Evolutionary conservation across 1,140 invertebrate species (phyloP).

Genomic region (Caerostris extrusa): DNA sequence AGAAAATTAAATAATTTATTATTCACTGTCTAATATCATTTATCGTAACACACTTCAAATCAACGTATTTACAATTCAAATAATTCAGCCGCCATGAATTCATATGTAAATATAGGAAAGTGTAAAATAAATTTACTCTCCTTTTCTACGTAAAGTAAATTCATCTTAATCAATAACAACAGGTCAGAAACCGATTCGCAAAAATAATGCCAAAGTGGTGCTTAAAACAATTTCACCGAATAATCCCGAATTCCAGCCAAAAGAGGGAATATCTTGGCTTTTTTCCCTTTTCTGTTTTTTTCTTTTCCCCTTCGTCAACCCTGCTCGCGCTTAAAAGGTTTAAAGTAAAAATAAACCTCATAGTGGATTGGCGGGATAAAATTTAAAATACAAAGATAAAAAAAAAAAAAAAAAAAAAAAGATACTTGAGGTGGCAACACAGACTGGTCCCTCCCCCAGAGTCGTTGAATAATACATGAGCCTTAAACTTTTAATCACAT

Average conservation of each 20-base stretch:
- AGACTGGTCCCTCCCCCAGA: slow-evolving; percentile 56
- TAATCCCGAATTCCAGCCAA: slow-evolving; percentile 29
- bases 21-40: not conserved
- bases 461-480: slow-evolving; percentile 75
- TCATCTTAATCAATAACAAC: slow-evolving; percentile 52
- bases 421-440: slow-evolving; percentile 74
- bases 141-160: not conserved
- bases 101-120: slow-evolving; percentile 12
- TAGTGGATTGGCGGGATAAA: slow-evolving; percentile 65
- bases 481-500: slow-evolving; percentile 77
- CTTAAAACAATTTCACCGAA: slow-evolving; percentile 70
- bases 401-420: slow-evolving; percentile 58
- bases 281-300: not conserved
- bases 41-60: not conserved
- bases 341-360: slow-evolving; percentile 70
- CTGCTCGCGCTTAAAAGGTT: slow-evolving; percentile 61
- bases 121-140: not conserved
- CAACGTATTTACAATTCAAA: slow-evolving; percentile 40
- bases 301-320: not conserved
- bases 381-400: slow-evolving; percentile 74
- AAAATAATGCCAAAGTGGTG: slow-evolving; percentile 47
- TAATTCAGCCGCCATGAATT: not conserved
- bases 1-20: slow-evolving; percentile 1
- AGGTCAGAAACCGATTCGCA: slow-evolving; percentile 22
- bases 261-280: not conserved